phyloP scores from a whole-genome alignment of 2,113 vertebrate genomes.

The Gallinago paraguaiae region DNA sequence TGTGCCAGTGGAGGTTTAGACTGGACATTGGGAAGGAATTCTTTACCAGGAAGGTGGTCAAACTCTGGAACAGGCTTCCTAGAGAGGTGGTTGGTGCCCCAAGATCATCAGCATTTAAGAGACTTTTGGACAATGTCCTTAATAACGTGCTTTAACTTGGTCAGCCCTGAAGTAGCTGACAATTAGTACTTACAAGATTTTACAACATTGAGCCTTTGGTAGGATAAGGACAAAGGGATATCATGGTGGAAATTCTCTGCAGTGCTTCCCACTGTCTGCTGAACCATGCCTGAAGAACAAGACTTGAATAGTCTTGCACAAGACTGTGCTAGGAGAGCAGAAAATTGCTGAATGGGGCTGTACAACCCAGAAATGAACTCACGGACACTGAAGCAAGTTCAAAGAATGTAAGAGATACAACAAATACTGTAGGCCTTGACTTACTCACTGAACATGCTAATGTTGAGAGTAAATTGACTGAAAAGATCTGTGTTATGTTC shows the following conservation, averaged over 20 bases:
- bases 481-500: neutral
- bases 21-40: neutral
- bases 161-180: neutral
- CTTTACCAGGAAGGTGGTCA: neutral
- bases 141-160: neutral
- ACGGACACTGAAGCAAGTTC: neutral
- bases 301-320: neutral
- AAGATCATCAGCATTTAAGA: neutral
- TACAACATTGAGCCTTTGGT: neutral
- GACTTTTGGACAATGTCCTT: neutral
- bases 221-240: neutral
- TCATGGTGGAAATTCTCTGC: neutral
- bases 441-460: fast-evolving
- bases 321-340: neutral
- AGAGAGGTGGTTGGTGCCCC: neutral
- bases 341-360: neutral
- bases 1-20: neutral
- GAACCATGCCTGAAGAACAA: neutral
- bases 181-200: neutral
- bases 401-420: neutral
- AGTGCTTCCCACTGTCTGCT: neutral
- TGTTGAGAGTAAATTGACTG: neutral
- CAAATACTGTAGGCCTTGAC: neutral
- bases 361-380: neutral
- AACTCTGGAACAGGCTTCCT: neutral